A percentile compares a stretch with the other conserved stretches of the same genome.
phyloP scores from a whole-genome alignment of 2,797 vertebrate species.

The Cirrhinus mrigala region DNA sequence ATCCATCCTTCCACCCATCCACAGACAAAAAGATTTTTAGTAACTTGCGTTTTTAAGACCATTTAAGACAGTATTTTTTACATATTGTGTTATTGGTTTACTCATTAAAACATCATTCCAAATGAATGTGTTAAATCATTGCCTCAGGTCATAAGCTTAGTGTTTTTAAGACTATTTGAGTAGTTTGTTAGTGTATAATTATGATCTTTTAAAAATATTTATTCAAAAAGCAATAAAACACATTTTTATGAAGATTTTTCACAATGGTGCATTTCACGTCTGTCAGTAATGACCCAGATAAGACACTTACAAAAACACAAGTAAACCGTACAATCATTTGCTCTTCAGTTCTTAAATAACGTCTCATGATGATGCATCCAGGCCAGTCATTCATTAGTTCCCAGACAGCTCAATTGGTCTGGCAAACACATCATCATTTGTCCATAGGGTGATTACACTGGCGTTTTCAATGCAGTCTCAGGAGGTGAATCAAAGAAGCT shows the following conservation, averaged over 20 bases:
- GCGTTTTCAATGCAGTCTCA: constrained; percentile 34
- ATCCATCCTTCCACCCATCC: no score
- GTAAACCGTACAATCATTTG: constrained; percentile 18
- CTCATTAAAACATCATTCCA: neutral
- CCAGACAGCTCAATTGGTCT: constrained; percentile 41
- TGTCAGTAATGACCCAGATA: constrained; percentile 17
- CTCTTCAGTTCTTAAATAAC: constrained; percentile 30
- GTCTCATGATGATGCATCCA: constrained; percentile 34
- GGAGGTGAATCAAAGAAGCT: constrained; percentile 44
- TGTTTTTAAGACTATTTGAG: neutral
- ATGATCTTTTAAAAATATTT: neutral
- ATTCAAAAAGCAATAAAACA: neutral
- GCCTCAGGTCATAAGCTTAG: neutral
- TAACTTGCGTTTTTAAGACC: neutral
- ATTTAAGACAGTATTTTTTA: neutral
- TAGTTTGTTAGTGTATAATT: neutral
- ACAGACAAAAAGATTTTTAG: no score
- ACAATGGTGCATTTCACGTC: neutral
- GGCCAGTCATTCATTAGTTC: constrained; percentile 46
- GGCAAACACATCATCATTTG: constrained; percentile 44
- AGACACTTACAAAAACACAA: neutral
- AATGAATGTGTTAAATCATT: neutral
- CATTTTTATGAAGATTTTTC: neutral
- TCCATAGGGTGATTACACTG: constrained; percentile 30
- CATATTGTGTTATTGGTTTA: neutral